phyloP scores from a whole-genome alignment of 2,888 invertebrate genomes.

The Copidosoma aretas region DNA sequence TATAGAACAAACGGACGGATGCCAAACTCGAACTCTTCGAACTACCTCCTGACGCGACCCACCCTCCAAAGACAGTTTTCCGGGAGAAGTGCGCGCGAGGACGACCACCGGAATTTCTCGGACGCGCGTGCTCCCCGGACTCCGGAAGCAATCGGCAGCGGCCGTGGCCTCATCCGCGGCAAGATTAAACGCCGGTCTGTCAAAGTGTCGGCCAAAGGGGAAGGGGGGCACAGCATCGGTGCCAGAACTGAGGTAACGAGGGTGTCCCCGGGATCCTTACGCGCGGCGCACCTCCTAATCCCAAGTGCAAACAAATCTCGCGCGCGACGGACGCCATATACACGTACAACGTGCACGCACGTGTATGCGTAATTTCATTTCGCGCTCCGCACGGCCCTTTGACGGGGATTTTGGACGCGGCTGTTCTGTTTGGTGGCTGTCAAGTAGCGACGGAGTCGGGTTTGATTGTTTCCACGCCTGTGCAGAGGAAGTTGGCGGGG shows the following conservation, averaged over 20 bases:
- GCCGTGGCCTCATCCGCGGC: background rate
- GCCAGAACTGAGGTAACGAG: slow-evolving; percentile 24
- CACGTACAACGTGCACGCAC: too few species aligned
- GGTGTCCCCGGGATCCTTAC: background rate
- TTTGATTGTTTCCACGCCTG: too few species aligned
- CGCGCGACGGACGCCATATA: too few species aligned
- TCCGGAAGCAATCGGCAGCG: background rate
- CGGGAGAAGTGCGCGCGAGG: background rate
- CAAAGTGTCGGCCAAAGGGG: slow-evolving; percentile 26
- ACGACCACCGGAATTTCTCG: too few species aligned
- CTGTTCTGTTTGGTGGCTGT: background rate
- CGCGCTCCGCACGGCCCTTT: slow-evolving; percentile 9
- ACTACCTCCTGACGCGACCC: too few species aligned
- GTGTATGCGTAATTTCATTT: slow-evolving; percentile 43
- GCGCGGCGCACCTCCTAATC: slow-evolving; percentile 46
- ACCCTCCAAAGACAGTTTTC: too few species aligned
- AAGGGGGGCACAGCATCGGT: too few species aligned
- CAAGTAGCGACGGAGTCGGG: too few species aligned
- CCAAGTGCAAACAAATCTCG: slow-evolving; percentile 52
- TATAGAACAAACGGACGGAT: too few species aligned
- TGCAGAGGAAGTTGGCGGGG: background rate
- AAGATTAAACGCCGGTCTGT: slow-evolving; percentile 33
- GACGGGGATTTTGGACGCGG: slow-evolving; percentile 12
- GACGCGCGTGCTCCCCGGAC: too few species aligned
- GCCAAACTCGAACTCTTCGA: too few species aligned